phyloP scores from a whole-genome alignment of 2,888 invertebrate genomes.

The Stenodema calcarata region DNA sequence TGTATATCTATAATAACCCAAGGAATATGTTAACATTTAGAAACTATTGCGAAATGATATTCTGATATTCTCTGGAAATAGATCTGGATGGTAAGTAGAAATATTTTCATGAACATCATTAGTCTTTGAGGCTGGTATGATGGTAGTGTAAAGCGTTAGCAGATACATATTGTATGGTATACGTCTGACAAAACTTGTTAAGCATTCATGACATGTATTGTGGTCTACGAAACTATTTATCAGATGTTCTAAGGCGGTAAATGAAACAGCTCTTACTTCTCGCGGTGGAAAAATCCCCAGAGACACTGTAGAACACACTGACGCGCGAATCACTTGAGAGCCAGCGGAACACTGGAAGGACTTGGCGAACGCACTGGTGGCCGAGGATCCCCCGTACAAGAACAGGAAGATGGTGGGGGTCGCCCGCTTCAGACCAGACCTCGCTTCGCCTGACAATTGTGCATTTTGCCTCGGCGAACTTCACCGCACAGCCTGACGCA shows the following conservation, averaged over 20 bases:
- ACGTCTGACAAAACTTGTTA: too few relatives aligned
- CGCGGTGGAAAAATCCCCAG: not conserved
- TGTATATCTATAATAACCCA: too few relatives aligned
- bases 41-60: too few relatives aligned
- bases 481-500: not conserved
- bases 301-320: not conserved
- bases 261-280: not conserved
- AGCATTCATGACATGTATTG: too few relatives aligned
- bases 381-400: not conserved
- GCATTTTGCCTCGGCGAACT: constrained; percentile 10
- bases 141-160: too few relatives aligned
- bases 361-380: not conserved
- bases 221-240: too few relatives aligned
- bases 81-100: too few relatives aligned
- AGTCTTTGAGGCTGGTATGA: too few relatives aligned
- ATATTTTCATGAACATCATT: too few relatives aligned
- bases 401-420: not conserved
- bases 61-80: too few relatives aligned
- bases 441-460: constrained; percentile 19
- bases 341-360: constrained; percentile 31
- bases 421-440: not conserved
- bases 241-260: not conserved
- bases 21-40: too few relatives aligned
- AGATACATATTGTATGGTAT: too few relatives aligned
- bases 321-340: not conserved